Conservation (phyloP, 2,888 invertebrate species). For the Acanthococcus lagerstroemiae region DNA sequence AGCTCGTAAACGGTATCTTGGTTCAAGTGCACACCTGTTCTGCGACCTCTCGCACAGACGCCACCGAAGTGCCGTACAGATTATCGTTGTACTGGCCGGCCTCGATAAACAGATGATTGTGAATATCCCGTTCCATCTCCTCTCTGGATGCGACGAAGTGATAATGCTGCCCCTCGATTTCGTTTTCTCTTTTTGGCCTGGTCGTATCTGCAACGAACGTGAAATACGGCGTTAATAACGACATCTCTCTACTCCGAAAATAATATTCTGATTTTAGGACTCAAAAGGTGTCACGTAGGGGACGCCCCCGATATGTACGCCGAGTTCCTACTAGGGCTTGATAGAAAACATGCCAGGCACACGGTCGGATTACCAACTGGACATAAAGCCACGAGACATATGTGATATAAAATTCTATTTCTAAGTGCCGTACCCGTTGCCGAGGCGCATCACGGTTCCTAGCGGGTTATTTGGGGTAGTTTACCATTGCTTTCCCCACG, state of each 20-base stretch:
- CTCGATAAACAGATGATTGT: slow-evolving; percentile 98
- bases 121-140: slow-evolving; percentile 94
- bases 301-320: too few species aligned
- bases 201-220: slow-evolving; percentile 69
- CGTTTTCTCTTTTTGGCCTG: slow-evolving; percentile 87
- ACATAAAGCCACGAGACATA: too few species aligned
- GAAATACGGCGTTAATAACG: slow-evolving; percentile 79
- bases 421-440: too few species aligned
- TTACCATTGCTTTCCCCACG: too few species aligned
- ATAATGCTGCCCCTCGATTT: slow-evolving; percentile 96
- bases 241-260: too few species aligned
- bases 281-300: slow-evolving; percentile 89
- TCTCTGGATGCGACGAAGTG: slow-evolving; percentile 95
- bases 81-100: slow-evolving; percentile 99
- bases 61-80: slow-evolving; percentile 96
- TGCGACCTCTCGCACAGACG: slow-evolving; percentile 94
- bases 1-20: not conserved
- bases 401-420: too few species aligned
- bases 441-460: too few species aligned
- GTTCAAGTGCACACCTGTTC: slow-evolving; percentile 37
- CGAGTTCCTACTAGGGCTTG: slow-evolving; percentile 99
- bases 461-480: too few species aligned
- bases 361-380: too few species aligned
- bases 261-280: too few species aligned
- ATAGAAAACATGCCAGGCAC: too few species aligned